phyloP scores from a whole-genome alignment of 2,113 vertebrate species.

The Poeciliopsis occidentalis region DNA sequence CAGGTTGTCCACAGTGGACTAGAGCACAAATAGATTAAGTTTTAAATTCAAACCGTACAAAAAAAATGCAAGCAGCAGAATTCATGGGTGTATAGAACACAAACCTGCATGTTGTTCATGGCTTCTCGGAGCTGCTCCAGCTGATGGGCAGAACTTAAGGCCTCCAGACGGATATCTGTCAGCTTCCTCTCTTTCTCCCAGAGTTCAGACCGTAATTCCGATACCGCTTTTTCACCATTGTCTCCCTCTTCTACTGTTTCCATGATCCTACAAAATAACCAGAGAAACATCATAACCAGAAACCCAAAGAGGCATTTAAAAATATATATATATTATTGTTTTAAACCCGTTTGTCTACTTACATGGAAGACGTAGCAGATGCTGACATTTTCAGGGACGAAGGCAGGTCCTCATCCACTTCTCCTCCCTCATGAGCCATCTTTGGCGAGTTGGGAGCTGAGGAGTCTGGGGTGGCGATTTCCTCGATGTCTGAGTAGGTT shows the following conservation, averaged over 20 bases:
- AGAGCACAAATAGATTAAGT: slow-evolving; percentile 7
- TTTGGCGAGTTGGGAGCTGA: slow-evolving; percentile 95
- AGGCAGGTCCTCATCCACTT: slow-evolving; percentile 72
- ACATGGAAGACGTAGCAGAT: slow-evolving; percentile 84
- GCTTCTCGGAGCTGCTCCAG: slow-evolving; percentile 92
- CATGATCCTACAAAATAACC: slow-evolving; percentile 77
- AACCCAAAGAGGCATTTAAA: neutral
- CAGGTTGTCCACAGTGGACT: slow-evolving; percentile 93
- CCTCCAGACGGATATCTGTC: slow-evolving; percentile 94
- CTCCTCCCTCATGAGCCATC: slow-evolving; percentile 81
- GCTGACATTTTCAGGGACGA: slow-evolving; percentile 82
- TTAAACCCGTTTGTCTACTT: slow-evolving; percentile 38
- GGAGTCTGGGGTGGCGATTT: slow-evolving; percentile 92
- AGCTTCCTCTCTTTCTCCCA: slow-evolving; percentile 96
- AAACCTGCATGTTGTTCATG: slow-evolving; percentile 98
- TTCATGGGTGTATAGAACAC: neutral
- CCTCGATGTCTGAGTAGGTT: slow-evolving; percentile 95
- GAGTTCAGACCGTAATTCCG: slow-evolving; percentile 90
- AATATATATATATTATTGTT: too few species aligned
- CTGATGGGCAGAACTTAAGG: slow-evolving; percentile 94
- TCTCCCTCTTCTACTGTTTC: slow-evolving; percentile 83
- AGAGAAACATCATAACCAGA: slow-evolving; percentile 12
- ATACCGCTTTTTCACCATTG: slow-evolving; percentile 87
- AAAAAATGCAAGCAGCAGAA: neutral
- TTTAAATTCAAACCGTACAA: neutral